Evolutionary conservation across 2,113 vertebrate genomes (phyloP).

Genomic region (Neotoma lepida): DNA sequence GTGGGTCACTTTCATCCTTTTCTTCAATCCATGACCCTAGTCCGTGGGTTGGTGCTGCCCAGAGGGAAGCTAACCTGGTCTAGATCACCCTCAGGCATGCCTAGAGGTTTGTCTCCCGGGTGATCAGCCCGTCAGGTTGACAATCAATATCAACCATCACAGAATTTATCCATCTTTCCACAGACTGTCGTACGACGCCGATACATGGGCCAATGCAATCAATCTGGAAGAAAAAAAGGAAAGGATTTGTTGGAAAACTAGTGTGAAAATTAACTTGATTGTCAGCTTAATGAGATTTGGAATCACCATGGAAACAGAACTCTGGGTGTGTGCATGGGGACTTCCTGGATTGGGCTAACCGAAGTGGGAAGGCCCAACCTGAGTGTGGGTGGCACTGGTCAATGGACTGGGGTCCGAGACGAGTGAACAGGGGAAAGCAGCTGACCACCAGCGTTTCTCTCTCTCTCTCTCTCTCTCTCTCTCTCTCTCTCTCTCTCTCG

Average conservation of each 20-base stretch:
- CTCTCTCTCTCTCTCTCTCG: not conserved
- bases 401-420: not conserved
- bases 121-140: not conserved
- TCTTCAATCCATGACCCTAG: not conserved
- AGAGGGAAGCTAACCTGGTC: not conserved
- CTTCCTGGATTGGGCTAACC: not conserved
- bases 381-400: too few species aligned
- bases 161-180: not conserved
- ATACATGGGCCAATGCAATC: rapidly evolving
- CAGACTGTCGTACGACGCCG: not conserved
- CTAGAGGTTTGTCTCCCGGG: not conserved
- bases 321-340: not conserved
- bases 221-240: not conserved
- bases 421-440: not conserved
- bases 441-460: too few species aligned
- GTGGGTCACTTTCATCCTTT: not conserved
- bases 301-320: not conserved
- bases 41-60: not conserved
- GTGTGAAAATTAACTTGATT: not conserved
- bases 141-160: not conserved
- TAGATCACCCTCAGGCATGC: not conserved
- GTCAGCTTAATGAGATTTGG: not conserved
- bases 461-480: too few species aligned
- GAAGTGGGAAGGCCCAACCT: not conserved
- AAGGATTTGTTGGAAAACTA: not conserved